Conservation (phyloP, 2,797 vertebrate genomes). For the Cirrhinus mrigala region DNA sequence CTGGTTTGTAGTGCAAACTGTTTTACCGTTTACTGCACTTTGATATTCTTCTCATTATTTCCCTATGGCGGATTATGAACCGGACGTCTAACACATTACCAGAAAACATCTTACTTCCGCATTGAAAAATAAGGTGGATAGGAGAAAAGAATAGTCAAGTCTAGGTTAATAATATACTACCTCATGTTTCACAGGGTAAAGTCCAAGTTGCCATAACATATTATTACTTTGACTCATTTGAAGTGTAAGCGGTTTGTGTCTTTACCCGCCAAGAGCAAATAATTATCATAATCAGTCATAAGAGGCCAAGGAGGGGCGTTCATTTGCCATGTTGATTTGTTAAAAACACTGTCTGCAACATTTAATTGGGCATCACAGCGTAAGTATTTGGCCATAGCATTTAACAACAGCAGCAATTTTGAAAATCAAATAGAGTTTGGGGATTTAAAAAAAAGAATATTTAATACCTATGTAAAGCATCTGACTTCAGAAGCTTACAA, state of each 20-base stretch:
- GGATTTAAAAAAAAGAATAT: constrained; percentile 66
- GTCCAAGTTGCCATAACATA: not conserved
- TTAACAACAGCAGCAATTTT: not conserved
- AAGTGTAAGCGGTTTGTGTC: not conserved
- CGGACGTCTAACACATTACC: too few species aligned
- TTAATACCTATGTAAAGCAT: constrained; percentile 73
- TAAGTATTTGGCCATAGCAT: constrained; percentile 7
- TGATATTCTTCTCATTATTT: too few species aligned
- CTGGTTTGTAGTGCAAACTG: too few species aligned
- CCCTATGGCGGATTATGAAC: too few species aligned
- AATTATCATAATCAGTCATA: constrained; percentile 3
- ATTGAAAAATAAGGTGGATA: too few species aligned
- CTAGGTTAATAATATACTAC: not conserved
- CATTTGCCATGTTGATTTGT: not conserved
- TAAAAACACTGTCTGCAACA: not conserved
- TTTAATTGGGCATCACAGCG: constrained; percentile 2
- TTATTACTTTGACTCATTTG: not conserved
- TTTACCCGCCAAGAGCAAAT: not conserved
- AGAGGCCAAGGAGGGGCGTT: not conserved
- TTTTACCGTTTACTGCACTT: too few species aligned
- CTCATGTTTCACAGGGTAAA: not conserved
- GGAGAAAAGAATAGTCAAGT: not conserved
- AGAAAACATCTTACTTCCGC: too few species aligned
- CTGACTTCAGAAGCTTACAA: constrained; percentile 67
- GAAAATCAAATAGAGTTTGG: constrained; percentile 17